These are phyloP conservation scores for Cheilosia grossa DNA, from an alignment of 2,888 invertebrate genomes.

Conservation along the genomic window DNA sequence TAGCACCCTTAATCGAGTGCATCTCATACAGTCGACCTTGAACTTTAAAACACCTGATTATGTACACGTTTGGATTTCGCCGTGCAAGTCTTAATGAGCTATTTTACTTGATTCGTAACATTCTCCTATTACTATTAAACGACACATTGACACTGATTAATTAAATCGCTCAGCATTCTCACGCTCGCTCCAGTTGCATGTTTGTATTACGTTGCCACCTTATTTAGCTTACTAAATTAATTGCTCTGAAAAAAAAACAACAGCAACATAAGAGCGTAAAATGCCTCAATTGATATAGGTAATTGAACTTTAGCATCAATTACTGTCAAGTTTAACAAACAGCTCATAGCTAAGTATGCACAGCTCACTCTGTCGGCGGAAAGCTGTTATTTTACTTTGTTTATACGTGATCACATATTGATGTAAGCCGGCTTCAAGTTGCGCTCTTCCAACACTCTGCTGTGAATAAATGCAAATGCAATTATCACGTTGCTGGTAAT, in stretches of 20 bases:
- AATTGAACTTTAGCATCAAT: conserved; percentile 49
- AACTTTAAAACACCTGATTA: background rate
- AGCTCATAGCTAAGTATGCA: background rate
- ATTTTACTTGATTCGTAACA: too few species aligned
- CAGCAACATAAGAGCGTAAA: background rate
- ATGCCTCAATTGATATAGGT: conserved; percentile 28
- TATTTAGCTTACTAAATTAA: conserved; percentile 30
- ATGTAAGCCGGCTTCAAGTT: conserved; percentile 12
- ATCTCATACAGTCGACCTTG: background rate
- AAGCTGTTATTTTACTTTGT: conserved; percentile 16
- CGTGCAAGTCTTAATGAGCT: too few species aligned
- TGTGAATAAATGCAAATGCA: conserved; percentile 28
- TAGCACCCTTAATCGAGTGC: background rate
- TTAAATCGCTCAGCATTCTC: conserved; percentile 7
- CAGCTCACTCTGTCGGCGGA: conserved; percentile 1
- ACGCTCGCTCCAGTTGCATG: conserved; percentile 17
- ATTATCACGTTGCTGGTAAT: conserved; percentile 52
- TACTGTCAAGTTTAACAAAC: background rate
- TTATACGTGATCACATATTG: conserved; percentile 41
- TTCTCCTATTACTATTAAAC: background rate
- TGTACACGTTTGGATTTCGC: background rate
- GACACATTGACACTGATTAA: conserved; percentile 10
- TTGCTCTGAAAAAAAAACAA: background rate
- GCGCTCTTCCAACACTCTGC: conserved; percentile 27
- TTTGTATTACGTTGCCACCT: background rate